Evolutionary conservation across 1,140 invertebrate genomes (phyloP), one percentile per base, ranked within the genome.

Genomic region (Vollenhovia emeryi): DNA sequence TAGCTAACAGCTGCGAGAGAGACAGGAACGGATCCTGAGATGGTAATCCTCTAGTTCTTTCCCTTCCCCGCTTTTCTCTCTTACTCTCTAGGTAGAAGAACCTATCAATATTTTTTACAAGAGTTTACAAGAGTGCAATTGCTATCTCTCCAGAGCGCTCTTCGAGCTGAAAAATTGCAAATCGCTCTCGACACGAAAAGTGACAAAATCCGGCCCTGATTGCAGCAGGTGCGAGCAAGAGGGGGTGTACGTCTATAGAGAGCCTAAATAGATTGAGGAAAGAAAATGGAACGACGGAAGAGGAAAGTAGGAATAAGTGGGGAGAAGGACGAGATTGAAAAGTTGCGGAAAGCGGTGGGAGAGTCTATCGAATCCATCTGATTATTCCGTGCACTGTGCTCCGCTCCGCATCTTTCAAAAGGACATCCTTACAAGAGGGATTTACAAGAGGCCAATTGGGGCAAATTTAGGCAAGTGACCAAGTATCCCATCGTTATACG

Each of bases 321-420:
- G 43, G 84, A 64, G 75, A 84, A 69, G 66, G 48, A 85, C 73
- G 48, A 85, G 82, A 48, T 50, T 82, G 73, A 87, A 78, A 84
- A 87, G 71, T 79, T 57, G 66, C 11, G 62, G 80, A 82, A 86
- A 82, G 43, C 21, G 30, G 86, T 40, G 74, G 87, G 86, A 88
- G 86, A 82, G 75, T 43, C 57, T 82, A 71, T 69, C 62, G 82
- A 82, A 76, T 76, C 50, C 21, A 52, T 60, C 40, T 55, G 69
- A 71, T 84, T 89, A 89, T 88, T 88, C 86, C 75, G 75, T 82
- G 36, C 83, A 68, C 86, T 62, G 75, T 69, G 68, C 43, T 57
- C 3, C 21, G 21, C 43, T 43, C 11, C 8, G 24, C 27, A 59
- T 59, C 24, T 30, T 59, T 30, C 27, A 15, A 60, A 33, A 33